phyloP scores from a whole-genome alignment of 2,797 vertebrate genomes.

The Somateria mollissima region DNA sequence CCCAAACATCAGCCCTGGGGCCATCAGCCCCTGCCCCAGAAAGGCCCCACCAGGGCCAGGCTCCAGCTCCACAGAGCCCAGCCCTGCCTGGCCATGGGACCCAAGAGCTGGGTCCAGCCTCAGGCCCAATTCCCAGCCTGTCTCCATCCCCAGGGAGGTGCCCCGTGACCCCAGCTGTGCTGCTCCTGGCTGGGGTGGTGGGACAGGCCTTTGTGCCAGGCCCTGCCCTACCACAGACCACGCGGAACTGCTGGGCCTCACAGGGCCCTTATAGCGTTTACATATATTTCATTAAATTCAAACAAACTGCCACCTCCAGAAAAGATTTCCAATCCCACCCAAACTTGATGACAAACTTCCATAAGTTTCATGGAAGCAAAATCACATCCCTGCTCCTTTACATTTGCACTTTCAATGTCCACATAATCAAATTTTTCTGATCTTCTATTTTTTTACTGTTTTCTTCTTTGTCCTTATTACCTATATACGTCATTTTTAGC shows the following conservation, averaged over 20 bases:
- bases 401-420: neutral
- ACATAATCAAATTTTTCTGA: neutral
- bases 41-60: neutral
- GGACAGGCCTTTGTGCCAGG: neutral
- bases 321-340: neutral
- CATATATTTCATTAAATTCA: neutral
- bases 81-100: neutral
- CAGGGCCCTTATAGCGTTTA: neutral
- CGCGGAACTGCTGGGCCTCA: neutral
- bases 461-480: neutral
- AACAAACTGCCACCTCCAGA: neutral
- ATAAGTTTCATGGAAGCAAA: neutral
- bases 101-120: accelerated
- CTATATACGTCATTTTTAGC: neutral
- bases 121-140: accelerated
- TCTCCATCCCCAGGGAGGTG: accelerated
- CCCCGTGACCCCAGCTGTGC: neutral
- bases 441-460: neutral
- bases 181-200: neutral
- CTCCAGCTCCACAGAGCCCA: neutral
- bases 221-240: too few species aligned
- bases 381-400: neutral
- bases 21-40: neutral
- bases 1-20: neutral
- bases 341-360: neutral